phyloP scores from a whole-genome alignment of 1,140 invertebrate genomes.

The Drosophila bifasciata region DNA sequence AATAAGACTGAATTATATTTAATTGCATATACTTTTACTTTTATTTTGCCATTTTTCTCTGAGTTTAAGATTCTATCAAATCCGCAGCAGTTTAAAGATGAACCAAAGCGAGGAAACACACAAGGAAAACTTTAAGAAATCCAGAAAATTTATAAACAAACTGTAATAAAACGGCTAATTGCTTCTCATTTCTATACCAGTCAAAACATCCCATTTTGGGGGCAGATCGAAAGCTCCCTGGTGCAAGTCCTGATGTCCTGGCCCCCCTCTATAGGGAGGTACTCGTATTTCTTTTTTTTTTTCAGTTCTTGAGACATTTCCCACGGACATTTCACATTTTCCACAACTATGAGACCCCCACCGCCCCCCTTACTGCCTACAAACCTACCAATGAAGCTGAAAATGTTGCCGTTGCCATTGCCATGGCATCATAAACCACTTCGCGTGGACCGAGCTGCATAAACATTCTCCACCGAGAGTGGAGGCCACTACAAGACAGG shows the following conservation, averaged over 20 bases:
- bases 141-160: no score
- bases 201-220: slow-evolving; percentile 83
- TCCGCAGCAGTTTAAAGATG: no score
- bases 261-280: not conserved
- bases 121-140: no score
- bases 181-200: not conserved
- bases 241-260: slow-evolving; percentile 96
- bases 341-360: slow-evolving; percentile 21
- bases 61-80: no score
- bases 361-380: not conserved
- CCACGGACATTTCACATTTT: slow-evolving; percentile 29
- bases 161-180: no score
- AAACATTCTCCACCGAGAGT: slow-evolving; percentile 45
- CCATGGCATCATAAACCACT: slow-evolving; percentile 53
- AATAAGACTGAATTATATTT: no score
- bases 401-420: slow-evolving; percentile 49
- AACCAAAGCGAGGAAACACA: no score
- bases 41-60: not conserved
- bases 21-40: no score
- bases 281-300: slow-evolving; percentile 1
- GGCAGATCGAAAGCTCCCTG: slow-evolving; percentile 96
- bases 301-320: slow-evolving; percentile 4
- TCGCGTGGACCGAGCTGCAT: slow-evolving; percentile 42
- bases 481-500: slow-evolving; percentile 26
- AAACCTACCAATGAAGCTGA: slow-evolving; percentile 39